Evolutionary conservation across 2,888 invertebrate genomes (phyloP).

Genomic region (Amphiduros pacificus): DNA sequence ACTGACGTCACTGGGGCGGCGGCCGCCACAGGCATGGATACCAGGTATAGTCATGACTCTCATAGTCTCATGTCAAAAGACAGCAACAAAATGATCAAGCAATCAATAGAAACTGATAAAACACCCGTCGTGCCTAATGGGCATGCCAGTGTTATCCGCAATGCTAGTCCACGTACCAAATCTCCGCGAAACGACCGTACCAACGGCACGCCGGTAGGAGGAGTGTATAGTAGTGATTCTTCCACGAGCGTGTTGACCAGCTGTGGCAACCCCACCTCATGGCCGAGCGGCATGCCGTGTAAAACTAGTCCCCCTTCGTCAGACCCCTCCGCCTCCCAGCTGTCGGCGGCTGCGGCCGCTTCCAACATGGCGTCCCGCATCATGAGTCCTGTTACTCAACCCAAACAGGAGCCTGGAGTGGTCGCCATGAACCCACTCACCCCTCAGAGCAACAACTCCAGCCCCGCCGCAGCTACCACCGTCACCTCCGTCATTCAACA

Average conservation of each 20-base stretch:
- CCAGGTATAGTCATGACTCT: not conserved
- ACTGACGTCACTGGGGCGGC: not conserved
- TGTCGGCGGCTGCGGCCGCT: not conserved
- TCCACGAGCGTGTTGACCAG: conserved; percentile 11
- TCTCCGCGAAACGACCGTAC: conserved; percentile 14
- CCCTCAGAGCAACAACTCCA: conserved; percentile 32
- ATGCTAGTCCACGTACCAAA: conserved; percentile 24
- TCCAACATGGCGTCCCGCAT: conserved; percentile 22
- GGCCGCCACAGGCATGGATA: conserved; percentile 6
- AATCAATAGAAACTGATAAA: not conserved
- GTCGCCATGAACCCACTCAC: conserved; percentile 7
- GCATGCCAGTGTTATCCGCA: conserved; percentile 24
- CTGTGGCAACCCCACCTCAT: conserved; percentile 11
- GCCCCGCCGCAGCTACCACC: conserved; percentile 41
- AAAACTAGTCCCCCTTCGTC: conserved; percentile 7
- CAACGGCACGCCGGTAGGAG: not conserved
- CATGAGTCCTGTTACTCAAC: conserved; percentile 8
- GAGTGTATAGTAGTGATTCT: not conserved
- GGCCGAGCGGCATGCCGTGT: not conserved
- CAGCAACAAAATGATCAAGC: not conserved
- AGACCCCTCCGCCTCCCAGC: not conserved
- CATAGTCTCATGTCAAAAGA: not conserved
- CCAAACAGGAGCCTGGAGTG: conserved; percentile 8
- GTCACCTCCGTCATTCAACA: conserved; percentile 51
- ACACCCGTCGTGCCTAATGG: conserved; percentile 14